Base-by-base conservation (phyloP, 2,797 vertebrate genomes). In the Perodicticus potto region DNA sequence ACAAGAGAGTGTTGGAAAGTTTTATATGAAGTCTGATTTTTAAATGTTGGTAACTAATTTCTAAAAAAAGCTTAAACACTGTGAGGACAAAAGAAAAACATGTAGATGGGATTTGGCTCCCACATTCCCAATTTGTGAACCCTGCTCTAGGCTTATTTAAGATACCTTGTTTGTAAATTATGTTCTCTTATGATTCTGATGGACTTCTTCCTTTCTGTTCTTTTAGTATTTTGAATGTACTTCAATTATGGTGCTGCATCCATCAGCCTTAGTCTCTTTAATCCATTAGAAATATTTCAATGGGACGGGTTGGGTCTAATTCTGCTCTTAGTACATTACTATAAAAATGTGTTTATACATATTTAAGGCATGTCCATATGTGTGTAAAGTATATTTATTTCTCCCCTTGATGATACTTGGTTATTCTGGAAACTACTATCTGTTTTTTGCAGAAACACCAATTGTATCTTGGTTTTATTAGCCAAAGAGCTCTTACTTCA, bases 391-490 rank as follows among this genome's bases (percentile, higher is more conserved):
- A 49, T 8, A 55, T 63, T 93, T 70, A 43, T 96, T 85, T 94
- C 16, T 88, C 10, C 11, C 1, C n/a, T 11, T 89, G 34, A 29
- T 76, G 22, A 70, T 81, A 57, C 5, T 87, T 90, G 61, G 32
- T 40, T 96, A 57, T 86, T 59, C 53, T 95, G 49, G 43, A 92
- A 96, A 92, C 77, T 73, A 92, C 20, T 73, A 49, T 96, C 34
- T 93, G 27, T 49, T 86, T 16, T 92, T 90, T 88, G 40, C 90
- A 53, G 72, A 84, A 69, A 63, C 16, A 88, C 19, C 57, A 43
- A 9, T 78, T 67, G 25, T 69, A 32, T 93, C 25, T 92, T 87
- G 49, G 14, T 13, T 94, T 89, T 78, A 91, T 74, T 78, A 78
- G 63, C 40, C 20, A 74, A 89, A 91, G 94, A 90, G 55, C 53